These are phyloP conservation scores for Antigone vipio DNA, from an alignment of 2,113 vertebrate genomes.

Conservation along the genomic window DNA sequence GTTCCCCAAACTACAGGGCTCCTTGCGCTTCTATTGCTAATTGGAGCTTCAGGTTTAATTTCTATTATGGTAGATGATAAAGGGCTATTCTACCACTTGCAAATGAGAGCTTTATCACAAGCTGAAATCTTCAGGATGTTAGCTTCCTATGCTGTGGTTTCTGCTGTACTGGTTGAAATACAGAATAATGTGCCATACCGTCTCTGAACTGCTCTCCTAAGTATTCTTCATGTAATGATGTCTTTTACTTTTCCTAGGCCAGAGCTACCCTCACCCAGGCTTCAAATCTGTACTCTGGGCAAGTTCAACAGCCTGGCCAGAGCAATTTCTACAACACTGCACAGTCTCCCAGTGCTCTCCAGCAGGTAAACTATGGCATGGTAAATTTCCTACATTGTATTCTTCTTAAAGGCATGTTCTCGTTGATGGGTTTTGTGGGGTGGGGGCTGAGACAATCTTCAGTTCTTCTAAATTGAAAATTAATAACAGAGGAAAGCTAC, in stretches of 20 bases:
- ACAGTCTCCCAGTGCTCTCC: conserved; percentile 91
- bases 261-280: conserved; percentile 95
- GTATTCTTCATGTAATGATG: background rate
- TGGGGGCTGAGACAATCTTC: background rate
- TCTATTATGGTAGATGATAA: background rate
- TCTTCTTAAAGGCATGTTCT: conserved; percentile 16
- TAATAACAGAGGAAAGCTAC: background rate
- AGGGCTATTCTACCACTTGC: background rate
- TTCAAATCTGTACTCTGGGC: conserved; percentile 94
- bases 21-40: background rate
- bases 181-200: background rate
- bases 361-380: conserved; percentile 91
- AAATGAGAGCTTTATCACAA: background rate
- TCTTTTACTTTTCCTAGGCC: conserved; percentile 77
- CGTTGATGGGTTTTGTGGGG: background rate
- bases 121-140: background rate
- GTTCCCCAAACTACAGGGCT: background rate
- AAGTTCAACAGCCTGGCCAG: conserved; percentile 94
- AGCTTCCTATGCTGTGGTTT: background rate
- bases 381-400: conserved; percentile 77
- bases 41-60: background rate
- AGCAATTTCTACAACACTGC: conserved; percentile 96
- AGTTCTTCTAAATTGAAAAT: background rate
- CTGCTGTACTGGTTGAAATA: background rate
- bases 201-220: background rate